Base-by-base conservation (phyloP, 1,140 invertebrate species). In the Pseudomyrmex pallidus region DNA sequence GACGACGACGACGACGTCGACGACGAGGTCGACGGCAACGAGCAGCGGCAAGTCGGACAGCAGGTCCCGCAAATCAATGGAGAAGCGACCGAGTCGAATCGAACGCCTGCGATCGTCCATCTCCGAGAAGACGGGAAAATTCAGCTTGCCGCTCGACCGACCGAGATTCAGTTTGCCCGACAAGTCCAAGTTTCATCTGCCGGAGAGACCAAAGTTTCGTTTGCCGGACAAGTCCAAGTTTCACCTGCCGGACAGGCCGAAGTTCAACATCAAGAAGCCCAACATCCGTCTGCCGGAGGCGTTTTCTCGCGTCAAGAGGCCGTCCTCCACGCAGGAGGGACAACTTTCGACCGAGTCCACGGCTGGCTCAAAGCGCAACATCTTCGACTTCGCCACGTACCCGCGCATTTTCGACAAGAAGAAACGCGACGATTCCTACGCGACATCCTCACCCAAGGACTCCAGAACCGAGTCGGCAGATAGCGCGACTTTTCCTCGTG, bases 331-430 rank as follows among this genome's bases (percentile, higher is more conserved):
- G 13, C 90, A 93, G 62, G 85, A 92, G 57, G 90, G 91, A 73
- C 92, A 95, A 76, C 87, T 87, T 10, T 95, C 95, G 59, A 95
- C 92, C 22, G 94, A 95, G 82, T 95, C 93, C 52, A 93, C 90
- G 0, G 93, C 92, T 8, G 87, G 84, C 13, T 92, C 94, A 73
- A 84, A 95, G 93, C 90, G 95, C 95, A 93, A 95, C 92, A 90
- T 96, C 95, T 97, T 97, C 91, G 96, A 97, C 90, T 96, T 97
- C 80, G 95, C 95, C 85, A 97, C 97, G 0, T 97, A 96, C 92
- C 97, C 97, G 0, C 95, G 97, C 73, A 94, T 97, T 50, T 97
- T 98, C 88, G 95, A 95, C 57, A 96, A 95, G 83, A 96, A 94
- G 68, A 93, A 93, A 50, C 94, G 94, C 48, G 87, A 85, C n/a